phyloP scores from a whole-genome alignment of 1,140 invertebrate species.

The Macrocentrus cingulum region DNA sequence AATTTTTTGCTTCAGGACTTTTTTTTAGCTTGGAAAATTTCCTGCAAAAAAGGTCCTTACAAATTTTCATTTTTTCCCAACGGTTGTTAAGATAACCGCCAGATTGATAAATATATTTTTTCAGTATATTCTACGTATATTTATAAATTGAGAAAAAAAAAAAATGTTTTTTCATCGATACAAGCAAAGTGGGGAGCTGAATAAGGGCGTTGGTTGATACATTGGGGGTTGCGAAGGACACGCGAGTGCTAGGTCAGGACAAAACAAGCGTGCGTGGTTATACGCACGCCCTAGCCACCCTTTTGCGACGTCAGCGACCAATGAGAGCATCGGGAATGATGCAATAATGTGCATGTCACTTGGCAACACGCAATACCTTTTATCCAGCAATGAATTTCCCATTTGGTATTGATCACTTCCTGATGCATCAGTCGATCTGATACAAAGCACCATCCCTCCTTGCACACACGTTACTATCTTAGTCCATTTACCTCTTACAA shows the following conservation, averaged over 20 bases:
- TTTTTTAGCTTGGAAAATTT: no score
- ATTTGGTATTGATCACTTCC: no score
- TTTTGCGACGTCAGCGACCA: neutral
- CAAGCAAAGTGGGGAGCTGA: neutral
- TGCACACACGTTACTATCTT: conserved; percentile 5
- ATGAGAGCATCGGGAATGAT: neutral
- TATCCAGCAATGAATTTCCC: no score
- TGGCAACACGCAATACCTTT: neutral
- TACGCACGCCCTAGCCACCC: neutral
- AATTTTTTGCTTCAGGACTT: no score
- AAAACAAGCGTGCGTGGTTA: conserved; percentile 2
- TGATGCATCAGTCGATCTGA: neutral
- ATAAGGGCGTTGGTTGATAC: neutral
- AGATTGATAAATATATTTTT: no score
- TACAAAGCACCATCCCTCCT: neutral
- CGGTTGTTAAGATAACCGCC: no score
- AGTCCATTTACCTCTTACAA: conserved; percentile 31
- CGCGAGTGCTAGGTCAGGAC: conserved; percentile 14
- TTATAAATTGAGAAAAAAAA: no score
- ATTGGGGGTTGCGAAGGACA: neutral
- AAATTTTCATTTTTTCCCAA: no score
- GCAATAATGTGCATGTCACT: neutral
- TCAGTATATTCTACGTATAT: no score
- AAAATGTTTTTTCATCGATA: no score
- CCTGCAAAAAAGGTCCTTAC: no score